Evolutionary conservation across 2,113 vertebrate genomes (phyloP), one percentile per base, ranked within the genome.

Genomic region (Scytalopus superciliaris): DNA sequence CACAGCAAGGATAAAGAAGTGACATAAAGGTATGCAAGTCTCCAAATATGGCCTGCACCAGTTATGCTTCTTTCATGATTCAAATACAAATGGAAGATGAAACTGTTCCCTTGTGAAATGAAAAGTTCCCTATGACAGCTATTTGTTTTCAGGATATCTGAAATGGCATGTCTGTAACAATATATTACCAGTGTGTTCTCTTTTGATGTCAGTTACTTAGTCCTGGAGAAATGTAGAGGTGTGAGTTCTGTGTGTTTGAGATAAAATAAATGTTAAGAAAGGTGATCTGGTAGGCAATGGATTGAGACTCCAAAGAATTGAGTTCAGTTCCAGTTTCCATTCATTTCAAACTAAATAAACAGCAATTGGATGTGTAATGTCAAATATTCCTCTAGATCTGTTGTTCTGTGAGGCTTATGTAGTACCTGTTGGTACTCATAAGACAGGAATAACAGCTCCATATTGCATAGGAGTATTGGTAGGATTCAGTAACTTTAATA

Each of bases 81-180:
- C 89, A 52, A 91, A 44, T 42, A 73, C 49, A 94, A 94, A 95
- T 19, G 55, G 40, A 79, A 91, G 57, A 87, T 80, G 47, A 95
- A 96, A 93, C 30, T n/a, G 14, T 47, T 95, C 56, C 59, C 68
- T 28, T 59, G 73, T 84, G 87, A 92, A 39, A 77, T 35, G 66
- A 60, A 49, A 84, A 63, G 53, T 77, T 91, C 47, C 31, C 56
- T 73, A 9, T 83, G 35, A 74, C 33, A 73, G 82, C 37, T 59
- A 91, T 96, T 96, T 86, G 55, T 84, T 94, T 88, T 66, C 80
- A 75, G 49, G 45, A 66, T 77, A 53, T 92, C 77, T 77, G 92
- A 91, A 96, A 86, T 85, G 56, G 30, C 72, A 55, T 18, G 27
- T 49, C 53, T 91, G n/a, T 86, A 72, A 88, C 50, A 49, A 37